phyloP scores from a whole-genome alignment of 2,113 vertebrate genomes.

The Malurus cyaneus region DNA sequence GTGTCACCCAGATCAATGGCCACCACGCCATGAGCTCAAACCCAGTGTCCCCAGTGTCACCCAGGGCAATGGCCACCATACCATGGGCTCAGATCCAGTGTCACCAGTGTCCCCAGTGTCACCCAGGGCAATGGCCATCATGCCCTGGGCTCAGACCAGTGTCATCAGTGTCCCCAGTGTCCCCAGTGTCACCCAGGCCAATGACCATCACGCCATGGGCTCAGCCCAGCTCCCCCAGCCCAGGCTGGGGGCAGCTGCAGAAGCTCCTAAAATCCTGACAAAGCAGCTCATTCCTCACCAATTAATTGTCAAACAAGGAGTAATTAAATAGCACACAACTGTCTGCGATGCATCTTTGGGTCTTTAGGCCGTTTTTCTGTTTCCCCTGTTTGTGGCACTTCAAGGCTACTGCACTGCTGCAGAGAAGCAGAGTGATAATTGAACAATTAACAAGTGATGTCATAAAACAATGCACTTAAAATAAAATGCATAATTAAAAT shows the following conservation, averaged over 20 bases:
- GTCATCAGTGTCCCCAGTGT: background rate
- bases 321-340: slow-evolving; percentile 4
- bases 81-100: too few species aligned
- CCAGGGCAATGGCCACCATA: too few species aligned
- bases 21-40: too few species aligned
- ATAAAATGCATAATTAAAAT: slow-evolving; percentile 66
- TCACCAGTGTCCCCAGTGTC: too few species aligned
- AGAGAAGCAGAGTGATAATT: slow-evolving; percentile 49
- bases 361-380: background rate
- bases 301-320: background rate
- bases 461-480: slow-evolving; percentile 62
- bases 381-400: background rate
- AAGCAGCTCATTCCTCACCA: background rate
- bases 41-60: background rate
- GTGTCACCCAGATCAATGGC: too few species aligned
- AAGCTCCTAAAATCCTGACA: background rate
- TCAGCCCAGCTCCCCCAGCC: background rate
- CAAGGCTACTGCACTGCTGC: background rate
- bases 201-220: rapidly evolving
- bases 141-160: too few species aligned
- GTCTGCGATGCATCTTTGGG: background rate
- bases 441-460: slow-evolving; percentile 61
- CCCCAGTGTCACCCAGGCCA: background rate
- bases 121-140: too few species aligned
- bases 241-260: background rate